Base-by-base conservation (phyloP, 2,888 invertebrate species). In the Drosophila nigricruria region DNA sequence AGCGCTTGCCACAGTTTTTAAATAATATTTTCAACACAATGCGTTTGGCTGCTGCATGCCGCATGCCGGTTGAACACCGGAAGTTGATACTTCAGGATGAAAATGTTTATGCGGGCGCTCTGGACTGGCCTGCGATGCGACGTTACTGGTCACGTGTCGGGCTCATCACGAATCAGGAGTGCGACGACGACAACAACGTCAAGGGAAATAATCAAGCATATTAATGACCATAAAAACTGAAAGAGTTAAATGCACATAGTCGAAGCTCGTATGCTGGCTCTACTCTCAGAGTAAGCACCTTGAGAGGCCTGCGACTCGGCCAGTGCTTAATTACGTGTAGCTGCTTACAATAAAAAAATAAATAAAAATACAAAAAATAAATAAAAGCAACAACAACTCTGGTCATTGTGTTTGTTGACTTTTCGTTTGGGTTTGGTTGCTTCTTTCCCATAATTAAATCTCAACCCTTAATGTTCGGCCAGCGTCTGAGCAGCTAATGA, bases 201-300 rank as follows among this genome's bases (percentile, higher is more conserved):
- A 79, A 82, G 89, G 90, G 88, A 90, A 87, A 90, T 90, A 91
- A 90, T 90, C 88, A 90, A 90, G 88, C 90, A 89, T 88, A 89
- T 90, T 90, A 91, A 91, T 90, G 90, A 88, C 88, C 89, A 90
- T 83, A 81, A 87, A 89, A 75, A 77, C 82, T 81, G 80, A 81
- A 89, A 87, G 90, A 89, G 89, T 89, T 89, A 90, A 89, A 88
- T 83, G 72, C 53, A 53, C 36, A 52, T 9, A 32, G 18, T 3
- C 42, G 20, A 9, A 34, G 34, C 52, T 5, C 56, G 16, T 65
- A 88, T 81, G 85, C 82, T 63, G 85, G 79, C 84, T 59, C 61
- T 53, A 16, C 52, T 52, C n/a, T 42, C 18, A 53, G 23, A 43
- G 43, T 18, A 73, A 73, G 69, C 70, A 76, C 73, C 75, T 76